Percentiles rank a stretch among this genome's conserved stretches.
Evolutionary conservation across 2,797 vertebrate genomes (phyloP).

Genomic region (Myoxocephalus aenaeus): DNA sequence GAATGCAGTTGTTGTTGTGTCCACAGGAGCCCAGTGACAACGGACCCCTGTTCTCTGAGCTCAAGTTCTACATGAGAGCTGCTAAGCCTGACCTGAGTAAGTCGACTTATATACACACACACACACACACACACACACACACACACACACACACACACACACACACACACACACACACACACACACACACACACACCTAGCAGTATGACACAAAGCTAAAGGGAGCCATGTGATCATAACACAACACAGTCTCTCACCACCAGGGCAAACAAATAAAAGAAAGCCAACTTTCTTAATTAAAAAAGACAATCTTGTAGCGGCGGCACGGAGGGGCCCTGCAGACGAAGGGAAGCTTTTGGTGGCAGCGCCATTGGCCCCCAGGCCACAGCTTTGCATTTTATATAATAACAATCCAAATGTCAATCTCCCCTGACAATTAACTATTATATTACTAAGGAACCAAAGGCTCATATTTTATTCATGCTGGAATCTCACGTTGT

Average conservation of each 20-base stretch:
- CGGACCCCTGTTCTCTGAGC: slow-evolving; percentile 96
- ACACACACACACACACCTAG: slow-evolving; percentile 16
- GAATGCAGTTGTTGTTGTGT: slow-evolving; percentile 12
- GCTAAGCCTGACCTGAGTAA: slow-evolving; percentile 96
- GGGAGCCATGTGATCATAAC: slow-evolving; percentile 52
- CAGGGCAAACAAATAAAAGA: slow-evolving; percentile 73
- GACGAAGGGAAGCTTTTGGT: slow-evolving; percentile 68
- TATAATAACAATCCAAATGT: slow-evolving; percentile 88
- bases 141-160: slow-evolving; percentile 17
- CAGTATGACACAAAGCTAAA: slow-evolving; percentile 26
- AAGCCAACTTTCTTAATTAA: slow-evolving; percentile 83
- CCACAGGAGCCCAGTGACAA: slow-evolving; percentile 95
- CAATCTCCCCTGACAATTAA: slow-evolving; percentile 87
- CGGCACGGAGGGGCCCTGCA: slow-evolving; percentile 54
- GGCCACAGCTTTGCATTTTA: slow-evolving; percentile 84
- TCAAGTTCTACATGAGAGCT: slow-evolving; percentile 97
- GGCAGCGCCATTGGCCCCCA: slow-evolving; percentile 67
- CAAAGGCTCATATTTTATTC: slow-evolving; percentile 85
- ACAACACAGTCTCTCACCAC: slow-evolving; percentile 45
- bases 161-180: slow-evolving; percentile 16
- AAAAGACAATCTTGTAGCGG: slow-evolving; percentile 69
- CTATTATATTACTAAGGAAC: slow-evolving; percentile 86
- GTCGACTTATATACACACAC: slow-evolving; percentile 53
- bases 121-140: slow-evolving; percentile 16
- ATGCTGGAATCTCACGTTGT: slow-evolving; percentile 80